Evolutionary conservation across 2,797 vertebrate species (phyloP), one percentile per base, ranked within the genome.

Genomic region (Mionectes olivaceus): DNA sequence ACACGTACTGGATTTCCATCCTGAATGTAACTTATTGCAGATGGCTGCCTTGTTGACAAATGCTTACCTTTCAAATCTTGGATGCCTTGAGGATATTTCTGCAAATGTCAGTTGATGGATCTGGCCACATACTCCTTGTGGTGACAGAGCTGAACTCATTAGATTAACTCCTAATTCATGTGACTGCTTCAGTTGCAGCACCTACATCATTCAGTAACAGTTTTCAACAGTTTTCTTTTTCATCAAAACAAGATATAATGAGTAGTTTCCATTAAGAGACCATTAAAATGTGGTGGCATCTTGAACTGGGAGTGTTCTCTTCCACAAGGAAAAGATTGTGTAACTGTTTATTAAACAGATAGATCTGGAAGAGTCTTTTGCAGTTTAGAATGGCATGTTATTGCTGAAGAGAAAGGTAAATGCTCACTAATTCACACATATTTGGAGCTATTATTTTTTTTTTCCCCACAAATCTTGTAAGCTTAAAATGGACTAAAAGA

Each of bases 21-120:
- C 47, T 47, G 55, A 60, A 81, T 1, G 2, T 57, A 71, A 60
- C 49, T 35, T 73, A 52, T 94, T 81, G 79, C 43, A 73, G 86
- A 37, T 79, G 46, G 41, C 59, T 86, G 56, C 10, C n/a, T 93
- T 92, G 28, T 80, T 95, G 93, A 67, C 75, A 92, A 53, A 71
- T 94, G 90, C 53, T 97, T 94, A 87, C 94, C 74, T 94, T 95
- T 87, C 64, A 53, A 89, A 88, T 60, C 68, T 46, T 47, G 73
- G 86, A 83, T 77, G 37, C 41, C 67, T 91, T 94, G 92, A 61
- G 39, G 32, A 63, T 86, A 67, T 93, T 96, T 96, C 61, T 94
- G 60, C 86, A 91, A 89, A 91, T 93, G 80, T 91, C 95, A 96
- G 77, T 56, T 77, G 83, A 91, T 94, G 80, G 81, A 94, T 97